Base-by-base conservation (phyloP, 2,888 invertebrate genomes). In the Leptarthrus brevirostris region DNA sequence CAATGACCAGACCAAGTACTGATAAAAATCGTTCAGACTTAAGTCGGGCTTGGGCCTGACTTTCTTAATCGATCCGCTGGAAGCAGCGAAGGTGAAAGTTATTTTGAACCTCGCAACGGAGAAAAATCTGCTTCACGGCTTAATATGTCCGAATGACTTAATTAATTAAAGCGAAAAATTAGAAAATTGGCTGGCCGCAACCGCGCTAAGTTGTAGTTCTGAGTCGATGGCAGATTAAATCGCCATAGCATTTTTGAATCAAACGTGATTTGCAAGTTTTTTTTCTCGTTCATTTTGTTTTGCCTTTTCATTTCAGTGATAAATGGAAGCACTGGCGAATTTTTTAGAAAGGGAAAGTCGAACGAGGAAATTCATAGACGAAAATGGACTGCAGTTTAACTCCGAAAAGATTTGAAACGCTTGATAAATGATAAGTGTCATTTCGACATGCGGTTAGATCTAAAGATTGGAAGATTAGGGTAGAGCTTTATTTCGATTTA, bases 111-210 rank as follows among this genome's bases (percentile, higher is more conserved):
- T 54, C 54, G 3, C 14, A 66, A 22, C 16, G n/a, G n/a, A 12
- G 49, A 47, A 66, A 66, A 66, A 26, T 22, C 47, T 66, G 44
- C 26, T 64, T 44, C 47, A 16, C 24, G 64, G 16, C 47, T 66
- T 66, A 34, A 66, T 66, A 24, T 66, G 47, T 24, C 24, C 47
- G 24, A 66, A 66, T 47, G 64, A 66, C 47, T 66, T 47, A 66
- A 66, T 66, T 66, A 66, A 66, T 66, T 66, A 66, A 66, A 66
- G 64, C 64, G 47, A 30, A 66, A 66, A 44, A 66, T 66, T 66
- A 66, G 64, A 66, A 66, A 66, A 66, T 66, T 66, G 36, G 61
- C 40, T 22, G 40, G 22, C 22, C 34, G 8, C 8, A 16, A 10
- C 49, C 18, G 3, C 8, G 30, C 30, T 30, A 8, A 30, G 30